These are phyloP conservation scores for Vidua macroura DNA, from an alignment of 2,113 vertebrate genomes.

Conservation along the genomic window DNA sequence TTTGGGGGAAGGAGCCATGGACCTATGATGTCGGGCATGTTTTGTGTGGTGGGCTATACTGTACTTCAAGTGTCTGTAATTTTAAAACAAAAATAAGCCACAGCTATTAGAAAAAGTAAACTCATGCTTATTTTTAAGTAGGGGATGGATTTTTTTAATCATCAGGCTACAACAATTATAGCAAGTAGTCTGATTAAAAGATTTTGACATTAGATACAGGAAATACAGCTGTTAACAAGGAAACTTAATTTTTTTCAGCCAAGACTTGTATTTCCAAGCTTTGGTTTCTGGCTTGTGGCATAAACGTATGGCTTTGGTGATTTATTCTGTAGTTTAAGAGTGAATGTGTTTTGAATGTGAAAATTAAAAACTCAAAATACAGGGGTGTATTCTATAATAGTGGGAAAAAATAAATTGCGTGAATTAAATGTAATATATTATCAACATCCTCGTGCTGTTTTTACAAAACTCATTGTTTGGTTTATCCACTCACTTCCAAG, in stretches of 20 bases:
- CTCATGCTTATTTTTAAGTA: neutral
- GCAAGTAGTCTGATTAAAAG: neutral
- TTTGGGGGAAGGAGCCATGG: neutral
- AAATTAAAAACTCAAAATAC: neutral
- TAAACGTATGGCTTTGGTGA: neutral
- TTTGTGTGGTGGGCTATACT: neutral
- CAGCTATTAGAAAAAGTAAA: neutral
- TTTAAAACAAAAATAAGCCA: neutral
- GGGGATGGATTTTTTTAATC: neutral
- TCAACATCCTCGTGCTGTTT: neutral
- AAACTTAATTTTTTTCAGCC: neutral
- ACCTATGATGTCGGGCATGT: neutral
- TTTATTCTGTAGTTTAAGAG: neutral
- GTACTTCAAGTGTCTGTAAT: neutral
- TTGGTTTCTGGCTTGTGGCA: neutral
- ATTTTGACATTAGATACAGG: neutral
- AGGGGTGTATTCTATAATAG: neutral
- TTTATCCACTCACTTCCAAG: neutral
- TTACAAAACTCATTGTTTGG: neutral
- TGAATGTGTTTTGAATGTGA: neutral
- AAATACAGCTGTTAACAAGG: neutral
- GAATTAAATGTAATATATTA: neutral
- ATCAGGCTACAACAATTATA: neutral
- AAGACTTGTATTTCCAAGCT: neutral
- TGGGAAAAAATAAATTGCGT: neutral